Evolutionary conservation across 1,140 invertebrate genomes (phyloP), one percentile per base, ranked within the genome.

Genomic region (Eufriesea mexicana): DNA sequence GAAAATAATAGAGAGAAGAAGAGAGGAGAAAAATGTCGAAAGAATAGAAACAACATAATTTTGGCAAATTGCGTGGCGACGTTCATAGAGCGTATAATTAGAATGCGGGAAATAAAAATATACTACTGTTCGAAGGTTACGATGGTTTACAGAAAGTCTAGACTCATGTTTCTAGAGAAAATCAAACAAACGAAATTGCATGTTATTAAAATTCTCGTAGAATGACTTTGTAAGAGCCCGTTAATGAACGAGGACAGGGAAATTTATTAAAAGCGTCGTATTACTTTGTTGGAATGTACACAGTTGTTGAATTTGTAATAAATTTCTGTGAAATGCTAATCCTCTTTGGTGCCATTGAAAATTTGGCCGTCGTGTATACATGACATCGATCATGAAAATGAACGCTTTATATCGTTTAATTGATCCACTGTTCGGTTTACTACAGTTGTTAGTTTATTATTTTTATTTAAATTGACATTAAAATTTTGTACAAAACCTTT

Each of bases 91-190:
- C 14, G 18, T 71, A 71, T 49, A 79, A 59, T 79, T 79, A 49
- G 66, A 70, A 28, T 5, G 5, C 4, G 5, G 47, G 66, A 61
- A 70, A 47, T 70, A 67, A 79, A 71, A 47, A 79, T 61, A 72
- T n/a, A 66, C 23, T 9, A 2, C 9, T 66, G 16, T 1, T 20
- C 12, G 42, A 71, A 79, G 66, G 76, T 68, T 78, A 28, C n/a
- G 6, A 59, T 10, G 23, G 25, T 57, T 49, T 18, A 28, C 45
- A 14, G 51, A 59, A 59, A 35, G 49, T 47, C 45, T 55, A 35
- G 7, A 70, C 12, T n/a, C 2, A 7, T 18, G n/a, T 61, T 45
- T 16, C 20, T n/a, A 16, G 10, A 35, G 57, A n/a, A 25, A 59
- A 12, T 35, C 64, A 66, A 47, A 28, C 20, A 61, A 74, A 59